phyloP scores from a whole-genome alignment of 2,113 vertebrate genomes.

The Lagenorhynchus albirostris region DNA sequence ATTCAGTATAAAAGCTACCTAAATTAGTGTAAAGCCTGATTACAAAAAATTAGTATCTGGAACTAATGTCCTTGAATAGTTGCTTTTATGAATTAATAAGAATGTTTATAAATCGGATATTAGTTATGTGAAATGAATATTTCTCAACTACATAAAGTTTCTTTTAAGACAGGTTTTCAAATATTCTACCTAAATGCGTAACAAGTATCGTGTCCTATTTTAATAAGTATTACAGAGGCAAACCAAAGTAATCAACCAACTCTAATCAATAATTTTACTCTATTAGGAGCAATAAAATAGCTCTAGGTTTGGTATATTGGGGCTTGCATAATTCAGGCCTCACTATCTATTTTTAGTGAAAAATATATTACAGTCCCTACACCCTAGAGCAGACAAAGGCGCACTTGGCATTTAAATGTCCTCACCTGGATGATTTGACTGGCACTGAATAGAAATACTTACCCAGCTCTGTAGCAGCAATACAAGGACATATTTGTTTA shows the following conservation, averaged over 20 bases:
- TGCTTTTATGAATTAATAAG: neutral
- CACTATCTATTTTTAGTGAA: neutral
- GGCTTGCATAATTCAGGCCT: neutral
- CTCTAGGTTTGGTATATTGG: neutral
- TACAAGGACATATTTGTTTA: neutral
- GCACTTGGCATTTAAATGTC: neutral
- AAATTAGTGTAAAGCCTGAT: neutral
- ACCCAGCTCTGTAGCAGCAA: neutral
- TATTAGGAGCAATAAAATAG: neutral
- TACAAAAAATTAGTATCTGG: neutral
- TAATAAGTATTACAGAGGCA: neutral
- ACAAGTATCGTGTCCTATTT: neutral
- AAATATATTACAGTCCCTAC: neutral
- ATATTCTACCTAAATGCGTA: neutral
- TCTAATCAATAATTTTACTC: neutral
- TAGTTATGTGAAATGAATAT: neutral
- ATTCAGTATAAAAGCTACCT: neutral
- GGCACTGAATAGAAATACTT: neutral
- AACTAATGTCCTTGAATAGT: neutral
- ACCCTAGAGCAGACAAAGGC: neutral
- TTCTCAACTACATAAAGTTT: conserved; percentile 29
- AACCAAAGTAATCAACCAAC: neutral
- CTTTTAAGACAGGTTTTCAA: conserved; percentile 33
- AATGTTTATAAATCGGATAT: conserved; percentile 9
- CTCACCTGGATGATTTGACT: neutral